phyloP scores from a whole-genome alignment of 2,888 invertebrate genomes.

The Eupeodes luniger region DNA sequence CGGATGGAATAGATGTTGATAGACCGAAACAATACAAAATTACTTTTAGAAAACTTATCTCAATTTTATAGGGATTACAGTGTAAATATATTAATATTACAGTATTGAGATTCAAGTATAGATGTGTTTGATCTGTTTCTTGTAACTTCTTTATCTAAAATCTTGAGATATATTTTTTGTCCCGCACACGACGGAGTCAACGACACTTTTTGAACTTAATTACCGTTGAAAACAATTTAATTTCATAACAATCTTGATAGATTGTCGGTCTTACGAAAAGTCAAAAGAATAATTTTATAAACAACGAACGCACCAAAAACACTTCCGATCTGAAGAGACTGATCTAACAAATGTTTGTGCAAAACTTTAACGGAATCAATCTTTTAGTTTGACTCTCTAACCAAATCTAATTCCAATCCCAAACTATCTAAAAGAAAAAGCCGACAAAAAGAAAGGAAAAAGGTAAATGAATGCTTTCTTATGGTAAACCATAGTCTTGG shows the following conservation, averaged over 20 bases:
- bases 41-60: not conserved
- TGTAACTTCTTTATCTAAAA: too few species aligned
- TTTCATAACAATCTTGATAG: not conserved
- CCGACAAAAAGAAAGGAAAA: slow-evolving; percentile 60
- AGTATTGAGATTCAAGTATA: not conserved
- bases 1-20: slow-evolving; percentile 10
- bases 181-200: not conserved
- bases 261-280: not conserved
- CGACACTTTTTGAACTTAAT: not conserved
- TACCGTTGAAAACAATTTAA: not conserved
- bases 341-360: slow-evolving; percentile 54
- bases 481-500: slow-evolving; percentile 15
- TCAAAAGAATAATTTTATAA: not conserved
- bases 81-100: not conserved
- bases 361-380: slow-evolving; percentile 78
- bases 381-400: slow-evolving; percentile 78
- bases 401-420: slow-evolving; percentile 13
- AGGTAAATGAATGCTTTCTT: slow-evolving; percentile 63
- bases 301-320: slow-evolving; percentile 1
- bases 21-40: slow-evolving; percentile 33
- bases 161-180: not conserved
- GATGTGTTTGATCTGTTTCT: too few species aligned
- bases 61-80: not conserved
- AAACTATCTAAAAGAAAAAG: slow-evolving; percentile 79
- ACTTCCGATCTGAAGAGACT: slow-evolving; percentile 59